phyloP scores from a whole-genome alignment of 1,140 invertebrate species.

The Meteorus sp. region DNA sequence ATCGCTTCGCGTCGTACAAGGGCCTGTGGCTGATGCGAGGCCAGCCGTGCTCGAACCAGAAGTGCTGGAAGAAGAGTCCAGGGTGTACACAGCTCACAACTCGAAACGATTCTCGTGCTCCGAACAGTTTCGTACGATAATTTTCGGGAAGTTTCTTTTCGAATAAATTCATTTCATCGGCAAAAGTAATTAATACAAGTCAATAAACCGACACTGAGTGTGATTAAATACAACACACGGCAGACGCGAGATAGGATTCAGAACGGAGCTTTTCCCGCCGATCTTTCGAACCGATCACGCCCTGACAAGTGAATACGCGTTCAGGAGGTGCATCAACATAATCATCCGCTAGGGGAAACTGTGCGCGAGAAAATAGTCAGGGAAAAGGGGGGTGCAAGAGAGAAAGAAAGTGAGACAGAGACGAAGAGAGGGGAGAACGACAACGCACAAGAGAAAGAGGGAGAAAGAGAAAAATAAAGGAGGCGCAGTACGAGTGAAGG shows the following conservation, averaged over 20 bases:
- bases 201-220: no score
- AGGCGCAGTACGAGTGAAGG: background rate
- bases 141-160: no score
- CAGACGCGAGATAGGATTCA: no score
- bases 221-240: no score
- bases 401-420: conserved; percentile 27
- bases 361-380: background rate
- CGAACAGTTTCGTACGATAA: no score
- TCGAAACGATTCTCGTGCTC: no score
- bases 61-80: conserved; percentile 33
- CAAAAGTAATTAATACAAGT: background rate
- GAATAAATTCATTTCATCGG: background rate
- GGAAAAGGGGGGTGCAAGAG: background rate
- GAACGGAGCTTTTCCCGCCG: no score
- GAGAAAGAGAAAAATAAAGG: conserved; percentile 11
- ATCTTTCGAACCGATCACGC: no score
- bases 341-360: background rate
- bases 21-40: conserved; percentile 30
- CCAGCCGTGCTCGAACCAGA: conserved; percentile 30
- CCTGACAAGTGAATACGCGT: no score
- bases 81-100: conserved; percentile 29
- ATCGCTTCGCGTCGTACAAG: conserved; percentile 41
- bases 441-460: conserved; percentile 23
- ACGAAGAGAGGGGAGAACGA: conserved; percentile 4
- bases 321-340: background rate